Percentiles rank a stretch among this genome's conserved stretches.
Conservation (phyloP, 2,113 vertebrate genomes). For the Zosterops lateralis region DNA sequence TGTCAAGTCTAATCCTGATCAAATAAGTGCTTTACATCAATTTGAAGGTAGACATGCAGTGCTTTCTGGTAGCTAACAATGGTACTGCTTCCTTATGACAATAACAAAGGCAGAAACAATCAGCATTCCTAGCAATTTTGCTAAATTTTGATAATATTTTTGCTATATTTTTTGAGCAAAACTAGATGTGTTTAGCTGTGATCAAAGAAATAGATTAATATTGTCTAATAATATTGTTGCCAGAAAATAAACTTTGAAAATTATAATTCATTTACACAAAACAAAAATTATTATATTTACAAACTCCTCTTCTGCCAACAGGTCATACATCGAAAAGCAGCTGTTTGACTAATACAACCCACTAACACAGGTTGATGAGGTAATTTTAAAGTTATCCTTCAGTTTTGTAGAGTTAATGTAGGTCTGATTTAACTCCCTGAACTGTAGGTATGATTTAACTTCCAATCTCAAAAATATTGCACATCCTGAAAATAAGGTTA, state of each 20-base stretch:
- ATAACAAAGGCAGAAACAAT: neutral
- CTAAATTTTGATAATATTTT: neutral
- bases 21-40: neutral
- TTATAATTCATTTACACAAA: neutral
- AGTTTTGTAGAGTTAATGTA: neutral
- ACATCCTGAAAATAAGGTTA: neutral
- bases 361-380: neutral
- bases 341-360: neutral
- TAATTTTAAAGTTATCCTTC: neutral
- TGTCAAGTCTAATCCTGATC: neutral
- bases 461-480: neutral
- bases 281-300: neutral
- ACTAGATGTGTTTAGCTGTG: neutral
- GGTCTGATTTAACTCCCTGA: neutral
- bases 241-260: neutral
- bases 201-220: neutral
- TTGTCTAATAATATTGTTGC: neutral
- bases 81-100: neutral
- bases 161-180: neutral
- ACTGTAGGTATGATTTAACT: neutral
- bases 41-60: neutral
- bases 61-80: neutral
- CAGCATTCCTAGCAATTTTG: neutral
- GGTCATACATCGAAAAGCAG: neutral
- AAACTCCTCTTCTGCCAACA: neutral